Evolutionary conservation across 1,140 invertebrate genomes (phyloP).

Genomic region (Papilio xuthus): DNA sequence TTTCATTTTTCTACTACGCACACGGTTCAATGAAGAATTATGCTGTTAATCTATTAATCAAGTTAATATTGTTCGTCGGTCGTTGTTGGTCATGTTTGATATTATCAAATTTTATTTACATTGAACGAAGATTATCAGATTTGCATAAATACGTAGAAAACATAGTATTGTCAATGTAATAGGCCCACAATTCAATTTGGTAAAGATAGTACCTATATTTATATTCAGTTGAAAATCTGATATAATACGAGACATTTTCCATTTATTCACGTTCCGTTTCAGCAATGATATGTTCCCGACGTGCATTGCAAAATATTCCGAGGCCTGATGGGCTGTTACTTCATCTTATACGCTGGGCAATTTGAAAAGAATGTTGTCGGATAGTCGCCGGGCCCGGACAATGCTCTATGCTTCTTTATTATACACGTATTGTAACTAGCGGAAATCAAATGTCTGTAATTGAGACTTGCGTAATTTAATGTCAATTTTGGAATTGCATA

Average conservation of each 20-base stretch:
- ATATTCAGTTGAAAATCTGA: constrained; percentile 25
- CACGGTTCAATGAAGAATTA: too few relatives aligned
- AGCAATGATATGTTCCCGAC: constrained; percentile 39
- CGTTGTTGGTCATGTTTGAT: background rate
- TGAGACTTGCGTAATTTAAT: constrained; percentile 12
- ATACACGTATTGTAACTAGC: constrained; percentile 30
- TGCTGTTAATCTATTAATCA: background rate
- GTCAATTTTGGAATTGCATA: background rate
- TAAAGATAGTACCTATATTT: constrained; percentile 9
- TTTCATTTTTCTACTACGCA: too few relatives aligned
- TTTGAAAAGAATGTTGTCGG: constrained; percentile 58
- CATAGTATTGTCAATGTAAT: constrained; percentile 22
- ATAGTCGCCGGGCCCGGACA: constrained; percentile 39
- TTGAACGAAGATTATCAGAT: background rate
- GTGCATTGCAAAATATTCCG: constrained; percentile 62
- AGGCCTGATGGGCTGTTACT: constrained; percentile 57
- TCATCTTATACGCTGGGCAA: constrained; percentile 56
- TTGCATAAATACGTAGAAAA: constrained; percentile 16
- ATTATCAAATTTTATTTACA: constrained; percentile 2
- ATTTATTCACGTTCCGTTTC: constrained; percentile 33
- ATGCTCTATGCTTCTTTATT: constrained; percentile 39
- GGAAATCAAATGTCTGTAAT: constrained; percentile 10
- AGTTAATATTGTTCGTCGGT: background rate
- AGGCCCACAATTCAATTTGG: constrained; percentile 10
- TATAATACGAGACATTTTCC: constrained; percentile 8